Conservation (phyloP, 1,140 invertebrate genomes). For the Drosophila subobscura region DNA sequence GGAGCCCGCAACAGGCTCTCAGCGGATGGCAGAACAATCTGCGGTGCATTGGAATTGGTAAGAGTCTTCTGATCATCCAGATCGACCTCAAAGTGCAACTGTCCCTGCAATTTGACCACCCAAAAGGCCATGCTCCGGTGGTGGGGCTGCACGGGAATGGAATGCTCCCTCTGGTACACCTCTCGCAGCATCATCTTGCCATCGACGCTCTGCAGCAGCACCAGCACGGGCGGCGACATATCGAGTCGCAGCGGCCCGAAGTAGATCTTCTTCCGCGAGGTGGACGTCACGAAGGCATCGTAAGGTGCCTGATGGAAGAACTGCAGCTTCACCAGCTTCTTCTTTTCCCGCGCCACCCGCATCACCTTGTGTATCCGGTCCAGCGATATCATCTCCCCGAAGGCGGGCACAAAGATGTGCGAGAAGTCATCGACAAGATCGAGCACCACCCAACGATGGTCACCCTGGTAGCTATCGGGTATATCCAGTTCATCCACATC, state of each 20-base stretch:
- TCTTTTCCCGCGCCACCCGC: slow-evolving; percentile 45
- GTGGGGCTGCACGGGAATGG: slow-evolving; percentile 45
- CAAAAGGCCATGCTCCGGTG: slow-evolving; percentile 73
- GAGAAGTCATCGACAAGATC: slow-evolving; percentile 78
- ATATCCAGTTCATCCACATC: slow-evolving; percentile 65
- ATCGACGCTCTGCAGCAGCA: slow-evolving; percentile 78
- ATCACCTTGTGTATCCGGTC: slow-evolving; percentile 75
- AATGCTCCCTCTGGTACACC: slow-evolving; percentile 69
- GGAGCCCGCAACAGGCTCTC: too few relatives aligned
- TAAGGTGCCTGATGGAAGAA: slow-evolving; percentile 67
- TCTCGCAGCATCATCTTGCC: slow-evolving; percentile 79
- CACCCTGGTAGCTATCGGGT: slow-evolving; percentile 40
- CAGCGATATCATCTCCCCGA: slow-evolving; percentile 65
- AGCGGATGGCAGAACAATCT: too few relatives aligned
- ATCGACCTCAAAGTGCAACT: slow-evolving; percentile 72
- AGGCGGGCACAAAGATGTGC: slow-evolving; percentile 77
- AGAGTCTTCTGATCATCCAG: background rate
- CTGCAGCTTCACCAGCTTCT: slow-evolving; percentile 73
- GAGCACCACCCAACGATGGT: slow-evolving; percentile 78
- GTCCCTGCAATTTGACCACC: slow-evolving; percentile 63
- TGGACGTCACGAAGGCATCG: slow-evolving; percentile 73
- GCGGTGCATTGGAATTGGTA: too few relatives aligned
- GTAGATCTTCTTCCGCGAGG: slow-evolving; percentile 64
- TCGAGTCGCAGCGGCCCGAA: slow-evolving; percentile 71
- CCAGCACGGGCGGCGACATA: slow-evolving; percentile 56